Conservation (phyloP, 2,888 invertebrate species). For the Euclidia mi region DNA sequence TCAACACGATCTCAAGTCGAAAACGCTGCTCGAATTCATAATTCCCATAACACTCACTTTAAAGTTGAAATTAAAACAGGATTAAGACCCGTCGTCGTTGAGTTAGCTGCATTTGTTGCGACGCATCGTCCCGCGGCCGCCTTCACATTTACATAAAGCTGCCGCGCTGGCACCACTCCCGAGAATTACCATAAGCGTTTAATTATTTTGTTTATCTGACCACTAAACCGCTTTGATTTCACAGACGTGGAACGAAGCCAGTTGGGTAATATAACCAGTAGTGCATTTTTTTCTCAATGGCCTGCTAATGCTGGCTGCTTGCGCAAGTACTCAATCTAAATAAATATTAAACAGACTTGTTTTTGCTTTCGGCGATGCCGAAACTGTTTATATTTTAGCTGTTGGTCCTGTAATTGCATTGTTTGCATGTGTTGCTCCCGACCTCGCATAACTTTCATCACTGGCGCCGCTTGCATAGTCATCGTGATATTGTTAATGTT, state of each 20-base stretch:
- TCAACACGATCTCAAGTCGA: conserved; percentile 21
- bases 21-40: conserved; percentile 58
- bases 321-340: conserved; percentile 10
- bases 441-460: background rate
- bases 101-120: conserved; percentile 67
- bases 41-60: conserved; percentile 64
- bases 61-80: conserved; percentile 71
- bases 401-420: background rate
- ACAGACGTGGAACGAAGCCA: conserved; percentile 62
- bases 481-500: background rate
- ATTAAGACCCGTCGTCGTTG: conserved; percentile 63
- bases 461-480: background rate
- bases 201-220: conserved; percentile 87
- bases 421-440: background rate
- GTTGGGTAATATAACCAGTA: conserved; percentile 41
- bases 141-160: conserved; percentile 68
- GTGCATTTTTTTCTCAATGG: conserved; percentile 28
- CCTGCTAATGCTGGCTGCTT: conserved; percentile 33
- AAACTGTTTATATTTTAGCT: background rate
- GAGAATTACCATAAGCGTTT: conserved; percentile 77
- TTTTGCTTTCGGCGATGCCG: background rate
- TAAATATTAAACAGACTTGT: conserved; percentile 4
- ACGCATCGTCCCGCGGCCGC: conserved; percentile 42
- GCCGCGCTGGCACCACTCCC: conserved; percentile 55
- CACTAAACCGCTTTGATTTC: conserved; percentile 78